A percentile compares a stretch with the other conserved stretches of the same genome.
Conservation (phyloP, 2,113 vertebrate genomes). For the Ahaetulla prasina region DNA sequence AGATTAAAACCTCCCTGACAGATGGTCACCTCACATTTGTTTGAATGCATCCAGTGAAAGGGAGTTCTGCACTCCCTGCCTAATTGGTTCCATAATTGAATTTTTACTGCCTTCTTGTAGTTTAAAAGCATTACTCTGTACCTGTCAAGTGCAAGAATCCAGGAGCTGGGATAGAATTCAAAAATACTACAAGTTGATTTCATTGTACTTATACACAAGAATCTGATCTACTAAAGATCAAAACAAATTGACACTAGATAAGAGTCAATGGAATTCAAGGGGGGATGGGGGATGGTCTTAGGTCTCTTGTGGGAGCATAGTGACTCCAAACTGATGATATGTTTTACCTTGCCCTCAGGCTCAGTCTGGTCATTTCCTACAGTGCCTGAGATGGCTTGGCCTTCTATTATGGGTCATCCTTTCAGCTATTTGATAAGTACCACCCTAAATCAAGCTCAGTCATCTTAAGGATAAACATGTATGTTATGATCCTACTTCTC, state of each 20-base stretch:
- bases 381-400: not conserved
- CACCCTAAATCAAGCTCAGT: not conserved
- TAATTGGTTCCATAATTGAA: not conserved
- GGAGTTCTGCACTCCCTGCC: not conserved
- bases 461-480: not conserved
- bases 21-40: not conserved
- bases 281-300: not conserved
- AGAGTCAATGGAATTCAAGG: not conserved
- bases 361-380: not conserved
- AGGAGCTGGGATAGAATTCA: not conserved
- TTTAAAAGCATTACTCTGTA: not conserved
- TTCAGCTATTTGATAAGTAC: not conserved
- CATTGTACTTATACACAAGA: not conserved
- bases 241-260: not conserved
- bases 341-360: not conserved
- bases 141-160: not conserved
- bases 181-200: not conserved
- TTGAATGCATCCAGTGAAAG: not conserved
- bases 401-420: not conserved
- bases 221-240: not conserved
- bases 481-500: not conserved
- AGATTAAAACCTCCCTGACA: not conserved
- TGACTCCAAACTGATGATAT: not conserved
- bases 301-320: not conserved
- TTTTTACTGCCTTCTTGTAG: not conserved